Percentiles rank a stretch among this genome's conserved stretches.
phyloP scores from a whole-genome alignment of 2,888 invertebrate genomes.

The Drosophila rubida region DNA sequence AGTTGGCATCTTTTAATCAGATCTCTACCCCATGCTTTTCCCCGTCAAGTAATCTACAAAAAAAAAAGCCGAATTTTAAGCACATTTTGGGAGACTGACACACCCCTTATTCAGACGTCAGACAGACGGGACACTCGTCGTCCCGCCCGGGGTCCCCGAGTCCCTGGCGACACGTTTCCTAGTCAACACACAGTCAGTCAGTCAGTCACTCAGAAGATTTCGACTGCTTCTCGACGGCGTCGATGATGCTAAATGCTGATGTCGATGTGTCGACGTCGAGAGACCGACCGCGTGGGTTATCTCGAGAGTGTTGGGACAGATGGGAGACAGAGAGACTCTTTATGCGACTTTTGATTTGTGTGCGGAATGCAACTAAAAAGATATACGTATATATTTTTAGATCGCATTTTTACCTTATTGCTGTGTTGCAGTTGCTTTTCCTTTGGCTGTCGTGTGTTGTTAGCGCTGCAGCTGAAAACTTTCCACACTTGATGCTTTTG shows the following conservation, averaged over 20 bases:
- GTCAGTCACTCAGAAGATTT: slow-evolving; percentile 14
- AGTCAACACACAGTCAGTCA: slow-evolving; percentile 7
- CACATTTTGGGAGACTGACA: slow-evolving; percentile 12
- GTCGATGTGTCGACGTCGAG: background rate
- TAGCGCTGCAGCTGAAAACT: slow-evolving; percentile 34
- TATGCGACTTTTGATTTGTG: slow-evolving; percentile 66
- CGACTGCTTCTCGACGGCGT: slow-evolving; percentile 6
- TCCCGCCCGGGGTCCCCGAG: slow-evolving; percentile 14
- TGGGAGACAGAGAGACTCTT: slow-evolving; percentile 21
- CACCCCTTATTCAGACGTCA: slow-evolving; percentile 25
- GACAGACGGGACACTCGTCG: background rate
- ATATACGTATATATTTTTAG: slow-evolving; percentile 44
- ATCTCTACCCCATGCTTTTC: background rate
- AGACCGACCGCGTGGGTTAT: slow-evolving; percentile 42
- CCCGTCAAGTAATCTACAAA: slow-evolving; percentile 19
- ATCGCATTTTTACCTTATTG: slow-evolving; percentile 45
- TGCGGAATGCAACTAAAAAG: slow-evolving; percentile 66
- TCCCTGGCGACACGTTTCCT: slow-evolving; percentile 34
- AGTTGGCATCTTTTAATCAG: slow-evolving; percentile 12
- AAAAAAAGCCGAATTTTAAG: slow-evolving; percentile 21
- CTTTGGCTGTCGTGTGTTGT: slow-evolving; percentile 24
- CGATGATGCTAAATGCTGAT: background rate
- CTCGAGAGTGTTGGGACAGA: slow-evolving; percentile 14
- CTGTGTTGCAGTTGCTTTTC: slow-evolving; percentile 24
- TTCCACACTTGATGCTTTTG: slow-evolving; percentile 40